phyloP scores from a whole-genome alignment of 2,113 vertebrate genomes.

The Capreolus pygargus region DNA sequence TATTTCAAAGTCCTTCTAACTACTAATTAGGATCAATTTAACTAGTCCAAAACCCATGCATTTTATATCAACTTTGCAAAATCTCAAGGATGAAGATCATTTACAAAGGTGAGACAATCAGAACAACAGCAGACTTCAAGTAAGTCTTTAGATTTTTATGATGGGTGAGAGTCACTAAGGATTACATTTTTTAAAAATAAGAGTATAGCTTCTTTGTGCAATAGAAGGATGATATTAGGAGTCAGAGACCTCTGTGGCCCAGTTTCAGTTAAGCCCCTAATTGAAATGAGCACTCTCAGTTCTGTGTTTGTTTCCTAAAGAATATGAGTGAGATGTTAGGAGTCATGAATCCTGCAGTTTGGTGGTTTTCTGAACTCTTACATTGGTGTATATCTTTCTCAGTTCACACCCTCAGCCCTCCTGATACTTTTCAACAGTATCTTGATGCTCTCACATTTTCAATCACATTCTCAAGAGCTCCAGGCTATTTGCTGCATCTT shows the following conservation, averaged over 20 bases:
- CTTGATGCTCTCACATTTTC: not conserved
- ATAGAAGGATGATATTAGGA: not conserved
- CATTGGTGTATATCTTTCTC: not conserved
- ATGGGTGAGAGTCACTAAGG: accelerated
- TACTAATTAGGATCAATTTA: not conserved
- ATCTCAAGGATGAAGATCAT: not conserved
- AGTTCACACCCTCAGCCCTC: not conserved
- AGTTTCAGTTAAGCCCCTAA: not conserved
- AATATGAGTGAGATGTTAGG: not conserved
- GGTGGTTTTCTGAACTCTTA: not conserved
- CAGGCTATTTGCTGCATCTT: not conserved
- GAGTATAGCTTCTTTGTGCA: not conserved
- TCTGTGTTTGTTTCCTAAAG: not conserved
- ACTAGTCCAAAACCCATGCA: not conserved
- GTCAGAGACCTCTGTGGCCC: not conserved
- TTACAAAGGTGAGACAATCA: not conserved
- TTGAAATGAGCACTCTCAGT: not conserved
- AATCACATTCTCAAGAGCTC: not conserved
- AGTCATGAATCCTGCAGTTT: not conserved
- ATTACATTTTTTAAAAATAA: not conserved
- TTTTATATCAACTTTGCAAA: not conserved
- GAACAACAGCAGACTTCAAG: not conserved
- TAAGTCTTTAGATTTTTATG: not conserved
- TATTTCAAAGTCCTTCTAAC: not conserved
- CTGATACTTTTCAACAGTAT: not conserved